Evolutionary conservation across 2,888 invertebrate species (phyloP).

Genomic region (Chouioia cunea): DNA sequence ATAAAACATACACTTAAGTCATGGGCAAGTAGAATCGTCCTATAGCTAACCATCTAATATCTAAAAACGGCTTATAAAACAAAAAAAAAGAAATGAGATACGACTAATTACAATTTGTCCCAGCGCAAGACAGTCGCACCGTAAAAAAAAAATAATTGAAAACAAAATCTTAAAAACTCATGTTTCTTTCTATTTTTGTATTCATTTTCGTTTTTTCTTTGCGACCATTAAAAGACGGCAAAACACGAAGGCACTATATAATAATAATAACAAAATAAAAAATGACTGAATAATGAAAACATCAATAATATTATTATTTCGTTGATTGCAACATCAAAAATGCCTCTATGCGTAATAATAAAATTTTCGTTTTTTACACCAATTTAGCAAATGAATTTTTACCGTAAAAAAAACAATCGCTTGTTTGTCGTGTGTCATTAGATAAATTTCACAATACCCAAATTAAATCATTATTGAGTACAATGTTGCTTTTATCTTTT

Average conservation of each 20-base stretch:
- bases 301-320: slow-evolving; percentile 42
- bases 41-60: slow-evolving; percentile 60
- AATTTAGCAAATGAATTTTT: slow-evolving; percentile 15
- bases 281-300: slow-evolving; percentile 1
- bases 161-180: slow-evolving; percentile 40
- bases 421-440: slow-evolving; percentile 23
- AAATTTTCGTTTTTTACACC: slow-evolving; percentile 15
- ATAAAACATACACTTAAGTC: slow-evolving; percentile 62
- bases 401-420: slow-evolving; percentile 22
- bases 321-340: slow-evolving; percentile 21
- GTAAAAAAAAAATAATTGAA: slow-evolving; percentile 30
- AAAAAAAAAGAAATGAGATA: slow-evolving; percentile 46
- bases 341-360: slow-evolving; percentile 21
- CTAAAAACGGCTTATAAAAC: slow-evolving; percentile 57
- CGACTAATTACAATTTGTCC: slow-evolving; percentile 56
- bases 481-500: slow-evolving; percentile 12
- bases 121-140: slow-evolving; percentile 48
- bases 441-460: slow-evolving; percentile 22
- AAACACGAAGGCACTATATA: slow-evolving; percentile 7
- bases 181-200: slow-evolving; percentile 14
- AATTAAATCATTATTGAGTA: too few species aligned
- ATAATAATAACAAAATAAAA: slow-evolving; percentile 8
- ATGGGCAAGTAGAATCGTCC: slow-evolving; percentile 66
- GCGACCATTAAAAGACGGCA: slow-evolving; percentile 1
- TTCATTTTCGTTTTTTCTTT: slow-evolving; percentile 3